Percentiles rank a stretch among this genome's conserved stretches.
These are phyloP conservation scores for Harpegnathos saltator DNA, from an alignment of 1,140 invertebrate species.

Conservation along the genomic window DNA sequence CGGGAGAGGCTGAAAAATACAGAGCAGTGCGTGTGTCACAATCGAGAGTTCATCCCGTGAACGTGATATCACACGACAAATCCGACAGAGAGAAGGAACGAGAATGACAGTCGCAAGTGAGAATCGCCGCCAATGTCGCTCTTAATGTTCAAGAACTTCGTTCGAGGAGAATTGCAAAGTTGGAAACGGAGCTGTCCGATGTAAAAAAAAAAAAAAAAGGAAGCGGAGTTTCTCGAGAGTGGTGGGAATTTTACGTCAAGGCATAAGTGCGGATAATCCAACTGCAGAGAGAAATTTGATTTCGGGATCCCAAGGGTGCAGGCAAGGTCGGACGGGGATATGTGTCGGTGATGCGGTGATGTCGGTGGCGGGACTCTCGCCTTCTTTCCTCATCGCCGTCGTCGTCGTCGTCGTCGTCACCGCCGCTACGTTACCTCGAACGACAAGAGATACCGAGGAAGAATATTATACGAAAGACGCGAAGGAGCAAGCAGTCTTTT, in stretches of 20 bases:
- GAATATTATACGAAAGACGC: no score
- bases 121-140: not conserved
- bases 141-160: no score
- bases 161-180: no score
- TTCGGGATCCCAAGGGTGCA: not conserved
- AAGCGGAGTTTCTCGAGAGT: no score
- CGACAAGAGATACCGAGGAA: not conserved
- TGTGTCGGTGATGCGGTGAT: not conserved
- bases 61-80: no score
- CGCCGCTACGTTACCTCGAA: not conserved
- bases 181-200: no score
- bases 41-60: slow-evolving; percentile 5
- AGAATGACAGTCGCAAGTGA: not conserved
- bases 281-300: no score
- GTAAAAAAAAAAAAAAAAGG: no score
- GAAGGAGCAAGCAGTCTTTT: no score
- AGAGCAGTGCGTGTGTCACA: slow-evolving; percentile 23
- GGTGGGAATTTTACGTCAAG: no score
- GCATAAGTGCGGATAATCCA: no score
- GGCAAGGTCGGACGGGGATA: not conserved
- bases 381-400: slow-evolving; percentile 7
- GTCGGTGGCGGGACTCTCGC: slow-evolving; percentile 23
- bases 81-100: not conserved
- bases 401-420: not conserved
- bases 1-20: slow-evolving; percentile 37